Conservation (phyloP, 2,113 vertebrate species). For the Ramphastos sulfuratus region DNA sequence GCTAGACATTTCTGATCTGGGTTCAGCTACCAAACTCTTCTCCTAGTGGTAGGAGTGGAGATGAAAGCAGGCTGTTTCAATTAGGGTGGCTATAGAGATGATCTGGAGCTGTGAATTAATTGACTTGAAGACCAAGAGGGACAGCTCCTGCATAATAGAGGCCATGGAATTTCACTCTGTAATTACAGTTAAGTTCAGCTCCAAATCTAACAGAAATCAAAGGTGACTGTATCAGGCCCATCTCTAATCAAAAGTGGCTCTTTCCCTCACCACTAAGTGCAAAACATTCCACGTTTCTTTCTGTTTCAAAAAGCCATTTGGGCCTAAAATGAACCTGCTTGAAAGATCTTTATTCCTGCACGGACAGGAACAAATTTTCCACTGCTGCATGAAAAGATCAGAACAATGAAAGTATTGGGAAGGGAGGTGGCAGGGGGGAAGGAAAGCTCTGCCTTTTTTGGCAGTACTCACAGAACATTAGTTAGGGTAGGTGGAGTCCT, state of each 20-base stretch:
- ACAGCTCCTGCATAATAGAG: constrained; percentile 47
- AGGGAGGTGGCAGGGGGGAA: neutral
- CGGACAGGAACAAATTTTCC: constrained; percentile 37
- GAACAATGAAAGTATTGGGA: constrained; percentile 44
- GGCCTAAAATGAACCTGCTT: constrained; percentile 46
- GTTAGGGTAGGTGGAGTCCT: constrained; percentile 51
- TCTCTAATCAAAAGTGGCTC: constrained; percentile 30
- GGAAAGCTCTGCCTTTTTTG: constrained; percentile 35
- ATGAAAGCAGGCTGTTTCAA: constrained; percentile 48
- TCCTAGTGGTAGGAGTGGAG: neutral
- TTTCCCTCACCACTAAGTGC: neutral
- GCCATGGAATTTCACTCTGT: constrained; percentile 26
- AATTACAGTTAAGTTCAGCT: constrained; percentile 53
- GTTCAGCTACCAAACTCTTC: constrained; percentile 17
- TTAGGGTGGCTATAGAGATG: constrained; percentile 27
- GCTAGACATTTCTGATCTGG: neutral
- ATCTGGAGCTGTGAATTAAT: constrained; percentile 57
- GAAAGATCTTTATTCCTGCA: constrained; percentile 36
- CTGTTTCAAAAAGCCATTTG: constrained; percentile 24
- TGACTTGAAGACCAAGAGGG: constrained; percentile 53
- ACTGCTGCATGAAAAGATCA: constrained; percentile 36
- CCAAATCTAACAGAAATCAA: constrained; percentile 54
- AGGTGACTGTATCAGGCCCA: constrained; percentile 23
- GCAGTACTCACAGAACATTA: constrained; percentile 48
- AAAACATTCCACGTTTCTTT: constrained; percentile 17